Evolutionary conservation across 2,888 invertebrate genomes (phyloP), one percentile per base, ranked within the genome.

Genomic region (Tuberolachnus salignus): DNA sequence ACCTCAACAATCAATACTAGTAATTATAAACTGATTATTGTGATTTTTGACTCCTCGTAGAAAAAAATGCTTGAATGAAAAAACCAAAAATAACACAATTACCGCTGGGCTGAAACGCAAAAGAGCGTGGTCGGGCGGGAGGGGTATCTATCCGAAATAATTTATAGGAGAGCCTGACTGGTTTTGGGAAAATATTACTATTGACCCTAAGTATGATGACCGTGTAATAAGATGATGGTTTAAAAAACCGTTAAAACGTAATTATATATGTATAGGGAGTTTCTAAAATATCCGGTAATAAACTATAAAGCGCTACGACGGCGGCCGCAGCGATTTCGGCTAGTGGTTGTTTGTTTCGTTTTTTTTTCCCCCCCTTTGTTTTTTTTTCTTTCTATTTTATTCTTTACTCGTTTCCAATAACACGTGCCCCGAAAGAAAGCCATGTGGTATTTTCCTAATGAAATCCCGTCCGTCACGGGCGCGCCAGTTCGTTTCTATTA

Each of bases 401-500:
- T 61, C 61, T 72, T 51, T 61, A 72, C 46, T 19, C 19, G 16
- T 67, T 73, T n/a, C 26, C 26, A 67, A 67, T 57, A 75, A 75
- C 75, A 75, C 75, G 75, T 75, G 75, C 67, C 66, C 26, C 14
- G 46, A 16, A 61, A 61, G 6, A 6, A 57, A 75, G 75, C 75
- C 75, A 75, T 75, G 75, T 75, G 75, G 66, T 75, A 67, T 75
- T 64, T 75, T 75, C 67, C 10, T 75, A 67, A 67, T 67, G 75
- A 75, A 75, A 75, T 66, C 66, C 66, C 44, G 42, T 64, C 42
- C 34, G 34, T 6, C 34, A 34, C 34, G 3, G 34, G 3, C 34
- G 6, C 71, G 19, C 1, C 14, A 34, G 72, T 72, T 61, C 57
- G 51, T 72, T 72, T 61, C 72, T 34, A 72, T 61, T 34, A 49